A percentile compares a stretch with the other conserved stretches of the same genome.
These are phyloP conservation scores for Aurelia aurita complex sp. Pacific DNA, from an alignment of 30 jellyfish, hydroid and myxozoan genomes.

Conservation along the genomic window DNA sequence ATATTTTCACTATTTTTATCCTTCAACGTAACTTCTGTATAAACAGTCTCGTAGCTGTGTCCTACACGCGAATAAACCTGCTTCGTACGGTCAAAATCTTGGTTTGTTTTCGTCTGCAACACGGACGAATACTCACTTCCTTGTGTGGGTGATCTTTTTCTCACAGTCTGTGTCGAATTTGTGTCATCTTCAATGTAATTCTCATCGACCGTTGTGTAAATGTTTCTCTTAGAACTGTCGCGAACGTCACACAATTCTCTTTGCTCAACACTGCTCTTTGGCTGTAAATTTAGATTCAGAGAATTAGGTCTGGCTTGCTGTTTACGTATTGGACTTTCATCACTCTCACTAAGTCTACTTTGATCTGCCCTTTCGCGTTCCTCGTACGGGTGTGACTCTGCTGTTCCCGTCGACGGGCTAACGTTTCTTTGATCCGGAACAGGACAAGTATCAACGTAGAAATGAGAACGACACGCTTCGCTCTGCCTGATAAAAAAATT, in stretches of 20 bases:
- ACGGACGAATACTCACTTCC: background rate
- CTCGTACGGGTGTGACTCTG: background rate
- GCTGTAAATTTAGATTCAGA: conserved; percentile 5
- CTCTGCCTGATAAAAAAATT: background rate
- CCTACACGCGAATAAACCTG: conserved; percentile 10
- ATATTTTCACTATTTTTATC: conserved; percentile 12
- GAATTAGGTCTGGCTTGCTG: conserved; percentile 24
- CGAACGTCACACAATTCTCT: background rate
- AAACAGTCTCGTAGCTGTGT: conserved; percentile 27
- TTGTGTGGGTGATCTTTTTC: conserved; percentile 4
- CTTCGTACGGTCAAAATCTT: background rate
- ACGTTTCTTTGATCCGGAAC: background rate
- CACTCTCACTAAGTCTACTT: background rate
- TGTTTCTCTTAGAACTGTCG: conserved; percentile 14
- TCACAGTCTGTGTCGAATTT: conserved; percentile 6
- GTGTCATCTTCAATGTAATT: conserved; percentile 3
- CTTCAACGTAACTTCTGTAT: conserved; percentile 57
- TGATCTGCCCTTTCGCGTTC: conserved; percentile 2
- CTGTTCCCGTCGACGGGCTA: background rate
- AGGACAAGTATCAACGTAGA: conserved; percentile 53
- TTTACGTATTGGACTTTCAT: background rate
- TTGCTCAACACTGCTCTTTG: background rate
- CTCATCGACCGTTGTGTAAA: conserved; percentile 36
- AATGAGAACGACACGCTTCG: conserved; percentile 45
- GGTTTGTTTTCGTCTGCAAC: background rate